Evolutionary conservation across 1,140 invertebrate species (phyloP).

Genomic region (Drosophila ironensis): DNA sequence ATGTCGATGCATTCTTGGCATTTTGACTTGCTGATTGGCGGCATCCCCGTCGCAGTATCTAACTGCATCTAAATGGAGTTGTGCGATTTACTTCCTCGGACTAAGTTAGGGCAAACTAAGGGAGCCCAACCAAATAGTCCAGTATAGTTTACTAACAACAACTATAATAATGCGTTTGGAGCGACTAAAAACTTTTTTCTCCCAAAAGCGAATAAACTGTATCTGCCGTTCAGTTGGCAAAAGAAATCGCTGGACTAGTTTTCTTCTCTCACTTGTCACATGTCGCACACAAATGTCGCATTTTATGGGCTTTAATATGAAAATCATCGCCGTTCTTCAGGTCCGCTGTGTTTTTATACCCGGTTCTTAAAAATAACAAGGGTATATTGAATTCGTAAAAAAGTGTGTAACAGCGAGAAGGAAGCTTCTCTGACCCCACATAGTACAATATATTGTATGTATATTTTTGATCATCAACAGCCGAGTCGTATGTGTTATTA

Average conservation of each 20-base stretch:
- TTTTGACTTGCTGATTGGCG: conserved; percentile 61
- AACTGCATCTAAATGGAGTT: conserved; percentile 45
- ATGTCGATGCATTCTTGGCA: conserved; percentile 41
- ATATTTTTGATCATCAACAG: no score
- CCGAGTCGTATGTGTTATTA: no score
- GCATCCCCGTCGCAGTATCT: conserved; percentile 34
- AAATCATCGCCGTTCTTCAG: conserved; percentile 19
- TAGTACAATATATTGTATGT: no score
- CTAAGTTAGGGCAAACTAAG: not conserved
- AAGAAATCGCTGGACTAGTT: conserved; percentile 2
- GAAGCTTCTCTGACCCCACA: no score
- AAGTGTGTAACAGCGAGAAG: no score
- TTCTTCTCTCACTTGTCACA: not conserved
- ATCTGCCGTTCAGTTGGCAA: no score
- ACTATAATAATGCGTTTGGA: no score
- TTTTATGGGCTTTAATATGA: conserved; percentile 41
- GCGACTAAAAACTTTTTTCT: not conserved
- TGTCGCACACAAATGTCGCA: conserved; percentile 30
- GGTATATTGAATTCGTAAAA: no score
- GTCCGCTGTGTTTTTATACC: not conserved
- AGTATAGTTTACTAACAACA: no score
- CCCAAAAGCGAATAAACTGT: no score
- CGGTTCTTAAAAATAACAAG: no score
- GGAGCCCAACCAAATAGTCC: no score
- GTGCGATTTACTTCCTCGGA: conserved; percentile 38